phyloP scores from a whole-genome alignment of 1,140 invertebrate genomes.

The Drosophila gunungcola region DNA sequence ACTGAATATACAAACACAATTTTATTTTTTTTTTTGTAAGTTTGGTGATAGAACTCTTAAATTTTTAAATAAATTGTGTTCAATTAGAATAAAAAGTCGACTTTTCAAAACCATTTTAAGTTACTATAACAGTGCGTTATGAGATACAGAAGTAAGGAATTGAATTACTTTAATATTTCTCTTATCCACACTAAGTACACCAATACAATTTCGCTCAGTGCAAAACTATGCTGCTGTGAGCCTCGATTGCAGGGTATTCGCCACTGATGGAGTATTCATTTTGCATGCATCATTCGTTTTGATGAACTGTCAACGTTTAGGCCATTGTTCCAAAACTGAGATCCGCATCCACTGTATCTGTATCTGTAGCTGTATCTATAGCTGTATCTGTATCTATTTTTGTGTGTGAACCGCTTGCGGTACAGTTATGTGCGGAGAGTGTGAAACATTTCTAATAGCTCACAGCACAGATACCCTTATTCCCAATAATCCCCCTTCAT shows the following conservation, averaged over 20 bases:
- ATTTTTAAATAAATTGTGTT: no score
- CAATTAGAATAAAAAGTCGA: no score
- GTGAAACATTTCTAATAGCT: constrained; percentile 71
- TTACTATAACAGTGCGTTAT: no score
- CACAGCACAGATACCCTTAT: not conserved
- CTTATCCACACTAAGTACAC: no score
- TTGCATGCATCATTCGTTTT: constrained; percentile 81
- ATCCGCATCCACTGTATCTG: not conserved
- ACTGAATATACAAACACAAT: no score
- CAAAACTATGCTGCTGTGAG: not conserved
- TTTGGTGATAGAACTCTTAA: no score
- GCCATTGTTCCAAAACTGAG: constrained; percentile 42
- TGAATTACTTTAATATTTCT: no score
- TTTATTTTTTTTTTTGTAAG: no score
- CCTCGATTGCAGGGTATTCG: constrained; percentile 9
- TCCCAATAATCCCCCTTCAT: constrained; percentile 27
- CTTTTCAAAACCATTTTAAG: no score
- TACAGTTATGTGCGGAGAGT: constrained; percentile 69
- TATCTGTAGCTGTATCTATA: not conserved
- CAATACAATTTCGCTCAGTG: not conserved
- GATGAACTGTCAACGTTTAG: constrained; percentile 81
- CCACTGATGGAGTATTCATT: constrained; percentile 44
- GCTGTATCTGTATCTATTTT: constrained; percentile 16
- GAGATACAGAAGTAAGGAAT: no score
- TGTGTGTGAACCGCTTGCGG: constrained; percentile 21